A percentile compares a stretch with the other conserved stretches of the same genome.
Evolutionary conservation across 2,113 vertebrate genomes (phyloP).

Genomic region (Bubalus kerabau): DNA sequence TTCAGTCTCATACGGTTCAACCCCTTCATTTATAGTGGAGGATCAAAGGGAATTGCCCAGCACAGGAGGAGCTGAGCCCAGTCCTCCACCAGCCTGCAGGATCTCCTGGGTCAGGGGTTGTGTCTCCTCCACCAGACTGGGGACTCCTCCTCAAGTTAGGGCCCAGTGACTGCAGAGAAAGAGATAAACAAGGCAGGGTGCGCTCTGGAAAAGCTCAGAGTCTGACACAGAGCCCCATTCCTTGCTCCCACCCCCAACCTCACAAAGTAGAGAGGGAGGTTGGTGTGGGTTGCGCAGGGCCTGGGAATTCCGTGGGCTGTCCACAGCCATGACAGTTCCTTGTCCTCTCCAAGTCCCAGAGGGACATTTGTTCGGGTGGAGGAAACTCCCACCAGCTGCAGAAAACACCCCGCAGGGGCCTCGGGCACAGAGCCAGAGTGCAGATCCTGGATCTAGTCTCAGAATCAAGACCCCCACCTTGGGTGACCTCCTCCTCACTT

Average conservation of each 20-base stretch:
- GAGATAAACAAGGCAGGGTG: neutral
- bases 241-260: neutral
- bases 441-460: neutral
- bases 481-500: neutral
- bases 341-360: constrained; percentile 56
- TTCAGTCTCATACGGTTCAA: neutral
- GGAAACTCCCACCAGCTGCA: constrained; percentile 47
- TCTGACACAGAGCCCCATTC: neutral
- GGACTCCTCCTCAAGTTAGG: neutral
- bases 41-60: neutral
- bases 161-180: neutral
- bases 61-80: neutral
- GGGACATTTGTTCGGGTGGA: constrained; percentile 31
- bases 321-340: constrained; percentile 31
- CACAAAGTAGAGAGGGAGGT: neutral
- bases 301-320: constrained; percentile 69
- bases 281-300: constrained; percentile 39
- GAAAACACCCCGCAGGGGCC: neutral
- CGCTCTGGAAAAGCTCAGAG: neutral
- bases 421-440: neutral
- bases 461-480: neutral
- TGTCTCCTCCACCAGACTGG: neutral
- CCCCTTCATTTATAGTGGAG: neutral
- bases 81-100: neutral
- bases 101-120: neutral